A percentile compares a stretch with the other conserved stretches of the same genome.
Conservation (phyloP, 2,797 vertebrate species). For the Gobio occitaniae region DNA sequence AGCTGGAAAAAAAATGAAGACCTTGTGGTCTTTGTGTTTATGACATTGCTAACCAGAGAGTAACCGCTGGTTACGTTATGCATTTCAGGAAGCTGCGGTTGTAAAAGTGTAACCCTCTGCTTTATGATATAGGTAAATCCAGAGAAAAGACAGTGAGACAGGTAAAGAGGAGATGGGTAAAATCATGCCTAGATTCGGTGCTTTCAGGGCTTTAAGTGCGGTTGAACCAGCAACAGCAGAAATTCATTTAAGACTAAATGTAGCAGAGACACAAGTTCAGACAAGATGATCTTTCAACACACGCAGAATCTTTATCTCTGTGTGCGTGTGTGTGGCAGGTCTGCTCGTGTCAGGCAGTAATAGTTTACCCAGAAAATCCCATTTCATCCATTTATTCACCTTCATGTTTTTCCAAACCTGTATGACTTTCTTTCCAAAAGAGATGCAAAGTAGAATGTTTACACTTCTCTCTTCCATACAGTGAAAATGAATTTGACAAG, state of each 20-base stretch:
- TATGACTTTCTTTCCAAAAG: background rate
- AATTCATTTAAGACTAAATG: conserved; percentile 36
- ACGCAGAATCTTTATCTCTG: background rate
- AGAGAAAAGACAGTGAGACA: background rate
- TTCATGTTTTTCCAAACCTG: conserved; percentile 11
- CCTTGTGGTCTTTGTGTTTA: background rate
- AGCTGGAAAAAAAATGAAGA: conserved; percentile 3
- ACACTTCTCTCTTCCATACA: background rate
- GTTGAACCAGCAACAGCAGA: conserved; percentile 11
- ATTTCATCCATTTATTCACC: background rate
- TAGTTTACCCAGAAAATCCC: background rate
- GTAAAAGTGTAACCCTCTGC: background rate
- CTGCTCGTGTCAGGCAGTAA: conserved; percentile 23
- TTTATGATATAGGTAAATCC: background rate
- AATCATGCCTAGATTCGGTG: conserved; percentile 11
- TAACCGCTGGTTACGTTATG: background rate
- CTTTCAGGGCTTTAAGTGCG: conserved; percentile 28
- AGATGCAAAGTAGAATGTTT: background rate
- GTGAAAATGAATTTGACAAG: background rate
- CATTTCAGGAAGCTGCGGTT: background rate
- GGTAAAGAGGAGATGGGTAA: background rate
- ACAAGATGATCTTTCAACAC: background rate
- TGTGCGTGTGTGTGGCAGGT: background rate
- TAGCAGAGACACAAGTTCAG: conserved; percentile 23
- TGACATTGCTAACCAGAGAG: background rate